phyloP scores from a whole-genome alignment of 2,888 invertebrate genomes.

The Platycheirus albimanus region DNA sequence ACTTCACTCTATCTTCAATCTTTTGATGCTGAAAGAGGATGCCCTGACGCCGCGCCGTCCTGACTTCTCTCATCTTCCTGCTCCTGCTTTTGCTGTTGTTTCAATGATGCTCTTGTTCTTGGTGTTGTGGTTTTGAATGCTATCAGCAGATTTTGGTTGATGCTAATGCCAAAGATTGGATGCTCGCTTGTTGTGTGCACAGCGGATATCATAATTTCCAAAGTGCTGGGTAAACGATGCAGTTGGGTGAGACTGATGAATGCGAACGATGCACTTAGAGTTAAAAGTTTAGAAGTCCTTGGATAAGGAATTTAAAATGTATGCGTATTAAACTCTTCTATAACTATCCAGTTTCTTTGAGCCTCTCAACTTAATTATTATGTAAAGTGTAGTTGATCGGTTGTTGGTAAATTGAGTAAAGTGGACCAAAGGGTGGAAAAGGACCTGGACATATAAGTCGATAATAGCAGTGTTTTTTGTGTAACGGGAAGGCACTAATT shows the following conservation, averaged over 20 bases:
- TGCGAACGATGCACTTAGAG: conserved; percentile 8
- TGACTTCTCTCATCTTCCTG: not conserved
- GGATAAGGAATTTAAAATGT: conserved; percentile 15
- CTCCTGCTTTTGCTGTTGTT: not conserved
- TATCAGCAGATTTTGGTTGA: conserved; percentile 54
- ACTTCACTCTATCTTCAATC: conserved; percentile 26
- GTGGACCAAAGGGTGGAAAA: too few relatives aligned
- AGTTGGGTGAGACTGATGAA: conserved; percentile 28
- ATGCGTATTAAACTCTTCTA: not conserved
- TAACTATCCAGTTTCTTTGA: conserved; percentile 10
- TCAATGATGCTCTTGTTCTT: conserved; percentile 14
- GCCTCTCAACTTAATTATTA: not conserved
- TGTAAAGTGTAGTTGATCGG: not conserved
- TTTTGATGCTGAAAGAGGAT: conserved; percentile 11
- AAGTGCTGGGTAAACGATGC: conserved; percentile 42
- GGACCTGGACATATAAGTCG: too few relatives aligned
- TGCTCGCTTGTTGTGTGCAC: conserved; percentile 38
- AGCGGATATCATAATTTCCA: conserved; percentile 47
- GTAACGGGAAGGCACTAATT: too few relatives aligned
- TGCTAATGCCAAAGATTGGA: conserved; percentile 36
- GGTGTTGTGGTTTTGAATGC: conserved; percentile 39
- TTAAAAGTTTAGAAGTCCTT: conserved; percentile 10
- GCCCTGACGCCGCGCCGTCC: not conserved
- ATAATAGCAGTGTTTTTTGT: too few relatives aligned
- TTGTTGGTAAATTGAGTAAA: conserved; percentile 9